Percentiles rank a stretch among this genome's conserved stretches.
Conservation (phyloP, 2,113 vertebrate species). For the Sarotherodon lohbergeri region DNA sequence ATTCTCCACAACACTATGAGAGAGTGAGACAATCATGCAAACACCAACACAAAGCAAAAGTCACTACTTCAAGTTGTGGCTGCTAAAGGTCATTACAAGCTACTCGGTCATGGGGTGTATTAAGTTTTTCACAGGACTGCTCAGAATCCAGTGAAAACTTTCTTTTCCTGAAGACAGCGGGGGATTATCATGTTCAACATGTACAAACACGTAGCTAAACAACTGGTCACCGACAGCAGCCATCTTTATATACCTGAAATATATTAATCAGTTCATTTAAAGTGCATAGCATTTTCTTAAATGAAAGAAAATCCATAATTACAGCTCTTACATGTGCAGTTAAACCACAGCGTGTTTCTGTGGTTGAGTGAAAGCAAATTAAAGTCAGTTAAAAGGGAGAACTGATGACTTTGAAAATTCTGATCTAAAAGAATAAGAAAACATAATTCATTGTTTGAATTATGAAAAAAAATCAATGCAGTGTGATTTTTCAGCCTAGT, state of each 20-base stretch:
- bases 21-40: not conserved
- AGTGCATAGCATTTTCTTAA: not conserved
- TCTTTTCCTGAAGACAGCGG: not conserved
- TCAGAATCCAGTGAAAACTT: not conserved
- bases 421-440: not conserved
- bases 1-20: not conserved
- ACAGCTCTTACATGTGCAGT: not conserved
- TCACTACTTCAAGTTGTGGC: not conserved
- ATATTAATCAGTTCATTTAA: not conserved
- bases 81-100: not conserved
- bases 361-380: not conserved
- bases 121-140: not conserved
- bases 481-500: not conserved
- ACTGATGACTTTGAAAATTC: not conserved
- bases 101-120: not conserved
- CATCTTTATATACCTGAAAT: not conserved
- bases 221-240: not conserved
- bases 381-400: not conserved
- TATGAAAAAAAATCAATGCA: not conserved
- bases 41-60: not conserved
- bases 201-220: not conserved
- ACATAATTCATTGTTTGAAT: not conserved
- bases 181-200: not conserved
- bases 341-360: not conserved
- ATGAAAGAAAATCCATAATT: not conserved